These are phyloP conservation scores for Campylomormyrus tamandua DNA, from an alignment of 2,113 vertebrate species.

Conservation along the genomic window DNA sequence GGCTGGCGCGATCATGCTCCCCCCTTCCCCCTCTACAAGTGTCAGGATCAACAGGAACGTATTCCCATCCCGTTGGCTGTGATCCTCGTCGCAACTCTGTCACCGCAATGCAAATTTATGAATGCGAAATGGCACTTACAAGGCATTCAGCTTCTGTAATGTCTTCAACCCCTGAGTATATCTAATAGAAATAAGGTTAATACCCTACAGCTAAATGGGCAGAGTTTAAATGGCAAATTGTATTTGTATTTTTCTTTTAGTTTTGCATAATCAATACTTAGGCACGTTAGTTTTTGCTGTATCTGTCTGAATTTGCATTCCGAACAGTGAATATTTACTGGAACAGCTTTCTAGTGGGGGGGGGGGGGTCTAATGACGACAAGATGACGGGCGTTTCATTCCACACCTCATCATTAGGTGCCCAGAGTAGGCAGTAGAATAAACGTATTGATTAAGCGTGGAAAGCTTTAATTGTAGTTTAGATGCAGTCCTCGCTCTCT, in stretches of 20 bases:
- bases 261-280: not conserved
- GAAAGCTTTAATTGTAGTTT: conserved; percentile 3
- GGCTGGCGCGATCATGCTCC: not conserved
- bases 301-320: not conserved
- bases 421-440: not conserved
- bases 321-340: not conserved
- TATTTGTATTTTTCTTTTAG: not conserved
- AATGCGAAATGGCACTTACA: not conserved
- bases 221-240: not conserved
- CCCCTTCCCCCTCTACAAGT: not conserved
- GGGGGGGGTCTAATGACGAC: not conserved
- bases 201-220: not conserved
- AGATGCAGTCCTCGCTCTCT: not conserved
- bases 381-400: not conserved
- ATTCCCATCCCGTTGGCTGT: not conserved
- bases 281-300: not conserved
- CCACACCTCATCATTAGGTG: not conserved
- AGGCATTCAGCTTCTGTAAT: not conserved
- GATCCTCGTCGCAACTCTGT: not conserved
- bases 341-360: not conserved
- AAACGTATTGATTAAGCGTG: not conserved
- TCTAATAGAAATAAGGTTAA: not conserved
- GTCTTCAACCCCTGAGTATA: not conserved
- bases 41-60: not conserved
- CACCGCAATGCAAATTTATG: not conserved